These are phyloP conservation scores for Tenthredo mesomela DNA, from an alignment of 2,888 invertebrate species.

Conservation along the genomic window DNA sequence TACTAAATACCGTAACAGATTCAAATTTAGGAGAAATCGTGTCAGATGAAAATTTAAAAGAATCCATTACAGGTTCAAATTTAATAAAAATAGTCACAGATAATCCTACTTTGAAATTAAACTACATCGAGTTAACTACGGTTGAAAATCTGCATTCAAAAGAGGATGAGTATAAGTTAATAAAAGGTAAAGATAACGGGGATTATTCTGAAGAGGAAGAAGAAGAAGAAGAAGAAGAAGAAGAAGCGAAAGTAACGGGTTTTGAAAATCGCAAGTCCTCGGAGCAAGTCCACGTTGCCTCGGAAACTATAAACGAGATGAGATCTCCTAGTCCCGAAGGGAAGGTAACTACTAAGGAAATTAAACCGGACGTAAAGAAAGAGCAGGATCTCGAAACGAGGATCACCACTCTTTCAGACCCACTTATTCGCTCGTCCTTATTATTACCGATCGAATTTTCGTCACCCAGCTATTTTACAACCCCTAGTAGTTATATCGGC, in stretches of 20 bases:
- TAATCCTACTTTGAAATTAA: not conserved
- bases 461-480: not conserved
- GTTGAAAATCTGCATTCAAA: not conserved
- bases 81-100: not conserved
- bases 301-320: slow-evolving; percentile 21
- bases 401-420: not conserved
- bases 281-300: not conserved
- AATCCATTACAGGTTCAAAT: not conserved
- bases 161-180: not conserved
- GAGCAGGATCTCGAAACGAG: slow-evolving; percentile 9
- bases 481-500: not conserved
- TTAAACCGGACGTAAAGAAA: slow-evolving; percentile 12
- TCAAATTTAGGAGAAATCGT: not conserved
- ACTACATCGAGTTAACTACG: not conserved
- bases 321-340: not conserved
- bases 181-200: not conserved
- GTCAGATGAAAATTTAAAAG: not conserved
- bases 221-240: too few species aligned
- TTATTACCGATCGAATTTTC: not conserved
- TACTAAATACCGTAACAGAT: not conserved
- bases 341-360: slow-evolving; percentile 5
- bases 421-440: not conserved
- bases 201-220: not conserved
- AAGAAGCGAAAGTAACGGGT: not conserved
- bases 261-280: slow-evolving; percentile 15